These are phyloP conservation scores for Tautogolabrus adspersus DNA, from an alignment of 2,113 vertebrate species.

Conservation along the genomic window DNA sequence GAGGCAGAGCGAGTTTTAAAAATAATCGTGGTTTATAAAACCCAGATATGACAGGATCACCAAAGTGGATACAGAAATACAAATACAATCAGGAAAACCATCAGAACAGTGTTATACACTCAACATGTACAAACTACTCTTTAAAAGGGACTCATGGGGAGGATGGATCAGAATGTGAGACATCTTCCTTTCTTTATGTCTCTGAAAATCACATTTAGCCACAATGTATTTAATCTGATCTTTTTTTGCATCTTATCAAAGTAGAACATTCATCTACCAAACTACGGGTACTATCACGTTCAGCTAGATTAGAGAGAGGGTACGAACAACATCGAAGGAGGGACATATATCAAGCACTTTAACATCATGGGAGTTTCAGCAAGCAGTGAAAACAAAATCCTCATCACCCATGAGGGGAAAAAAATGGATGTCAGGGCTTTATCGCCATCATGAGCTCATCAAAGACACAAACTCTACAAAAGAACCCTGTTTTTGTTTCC, in stretches of 20 bases:
- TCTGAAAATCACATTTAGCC: conserved; percentile 93
- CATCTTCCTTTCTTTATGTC: conserved; percentile 80
- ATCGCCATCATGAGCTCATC: conserved; percentile 37
- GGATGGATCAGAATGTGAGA: conserved; percentile 69
- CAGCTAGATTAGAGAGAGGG: conserved; percentile 85
- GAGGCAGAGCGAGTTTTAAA: conserved; percentile 83
- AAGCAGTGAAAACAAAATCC: conserved; percentile 67
- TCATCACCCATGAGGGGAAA: conserved; percentile 53
- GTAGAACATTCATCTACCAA: conserved; percentile 91
- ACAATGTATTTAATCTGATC: conserved; percentile 81
- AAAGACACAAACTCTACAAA: conserved; percentile 73
- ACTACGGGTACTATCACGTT: conserved; percentile 92
- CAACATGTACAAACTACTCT: conserved; percentile 84
- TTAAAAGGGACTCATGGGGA: conserved; percentile 65
- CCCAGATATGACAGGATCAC: conserved; percentile 88
- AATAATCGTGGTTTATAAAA: conserved; percentile 91
- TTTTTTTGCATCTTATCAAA: conserved; percentile 84
- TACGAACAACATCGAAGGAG: conserved; percentile 71
- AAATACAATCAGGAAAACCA: conserved; percentile 85
- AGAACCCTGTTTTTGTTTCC: conserved; percentile 55
- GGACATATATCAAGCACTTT: conserved; percentile 77
- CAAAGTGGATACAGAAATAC: conserved; percentile 89
- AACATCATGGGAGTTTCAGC: conserved; percentile 68
- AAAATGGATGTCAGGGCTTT: conserved; percentile 63
- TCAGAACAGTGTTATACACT: conserved; percentile 81